Evolutionary conservation across 2,797 vertebrate genomes (phyloP).

Genomic region (Limosa lapponica): DNA sequence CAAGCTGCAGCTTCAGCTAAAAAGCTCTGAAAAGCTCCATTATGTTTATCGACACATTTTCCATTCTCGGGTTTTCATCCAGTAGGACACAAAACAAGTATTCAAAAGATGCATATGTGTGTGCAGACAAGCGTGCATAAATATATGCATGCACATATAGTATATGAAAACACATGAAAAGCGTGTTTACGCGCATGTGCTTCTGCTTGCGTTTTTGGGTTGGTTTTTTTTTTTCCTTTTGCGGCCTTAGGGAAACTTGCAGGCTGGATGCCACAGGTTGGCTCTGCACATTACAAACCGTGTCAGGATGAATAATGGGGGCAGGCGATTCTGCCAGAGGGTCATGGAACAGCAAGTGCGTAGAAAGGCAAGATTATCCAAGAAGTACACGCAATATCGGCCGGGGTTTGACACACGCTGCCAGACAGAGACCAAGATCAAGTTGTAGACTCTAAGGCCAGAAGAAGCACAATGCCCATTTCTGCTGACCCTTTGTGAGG

Average conservation of each 20-base stretch:
- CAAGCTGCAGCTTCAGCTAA: not conserved
- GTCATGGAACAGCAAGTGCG: conserved; percentile 65
- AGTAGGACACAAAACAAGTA: not conserved
- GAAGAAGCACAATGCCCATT: not conserved
- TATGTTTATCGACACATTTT: not conserved
- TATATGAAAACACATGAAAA: not conserved
- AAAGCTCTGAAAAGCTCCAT: not conserved
- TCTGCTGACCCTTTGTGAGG: not conserved
- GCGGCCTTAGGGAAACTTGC: conserved; percentile 6
- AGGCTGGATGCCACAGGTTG: conserved; percentile 57
- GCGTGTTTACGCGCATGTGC: not conserved
- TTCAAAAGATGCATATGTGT: not conserved
- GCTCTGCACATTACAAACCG: not conserved
- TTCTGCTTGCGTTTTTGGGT: not conserved
- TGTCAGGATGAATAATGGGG: conserved; percentile 75
- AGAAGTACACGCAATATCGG: not conserved
- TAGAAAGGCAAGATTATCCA: conserved; percentile 22
- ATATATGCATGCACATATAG: not conserved
- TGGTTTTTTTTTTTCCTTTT: not conserved
- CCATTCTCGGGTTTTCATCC: not conserved
- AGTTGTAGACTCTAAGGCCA: not conserved
- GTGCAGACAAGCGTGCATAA: not conserved
- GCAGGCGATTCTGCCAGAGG: conserved; percentile 51
- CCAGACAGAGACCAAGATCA: not conserved
- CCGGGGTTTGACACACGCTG: not conserved